These are phyloP conservation scores for Tapirus indicus DNA, from an alignment of 2,797 vertebrate species.

Conservation along the genomic window DNA sequence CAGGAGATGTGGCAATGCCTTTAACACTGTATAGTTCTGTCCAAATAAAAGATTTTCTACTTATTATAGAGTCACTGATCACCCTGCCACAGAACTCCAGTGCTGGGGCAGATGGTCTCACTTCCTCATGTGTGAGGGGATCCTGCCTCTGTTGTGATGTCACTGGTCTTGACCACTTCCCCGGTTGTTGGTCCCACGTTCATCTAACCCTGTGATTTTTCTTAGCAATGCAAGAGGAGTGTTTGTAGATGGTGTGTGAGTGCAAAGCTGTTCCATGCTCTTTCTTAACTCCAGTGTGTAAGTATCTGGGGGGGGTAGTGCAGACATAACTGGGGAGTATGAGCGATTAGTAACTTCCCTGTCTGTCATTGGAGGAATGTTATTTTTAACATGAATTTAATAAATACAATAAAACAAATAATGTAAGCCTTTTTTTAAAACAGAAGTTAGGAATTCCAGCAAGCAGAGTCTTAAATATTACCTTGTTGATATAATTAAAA, in stretches of 20 bases:
- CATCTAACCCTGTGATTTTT: background rate
- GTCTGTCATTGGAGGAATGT: background rate
- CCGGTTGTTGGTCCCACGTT: background rate
- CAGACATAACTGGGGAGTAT: background rate
- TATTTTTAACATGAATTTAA: slow-evolving; percentile 48
- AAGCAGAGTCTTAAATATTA: background rate
- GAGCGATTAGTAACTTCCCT: background rate
- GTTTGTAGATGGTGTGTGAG: background rate
- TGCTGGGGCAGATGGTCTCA: background rate
- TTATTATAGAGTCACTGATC: background rate
- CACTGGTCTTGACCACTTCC: too few species aligned
- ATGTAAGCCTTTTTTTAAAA: background rate
- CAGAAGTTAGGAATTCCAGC: background rate
- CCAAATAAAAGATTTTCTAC: background rate
- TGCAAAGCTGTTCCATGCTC: background rate
- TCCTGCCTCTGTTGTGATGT: background rate
- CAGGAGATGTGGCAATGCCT: background rate
- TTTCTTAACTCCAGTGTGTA: background rate
- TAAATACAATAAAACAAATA: background rate
- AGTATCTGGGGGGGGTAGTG: background rate
- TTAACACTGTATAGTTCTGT: background rate
- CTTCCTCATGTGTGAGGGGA: background rate
- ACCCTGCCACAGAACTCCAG: background rate
- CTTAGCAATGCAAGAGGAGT: background rate
- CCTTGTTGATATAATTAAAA: background rate